Evolutionary conservation across 2,113 vertebrate species (phyloP), one percentile per base, ranked within the genome.

Genomic region (Caranx melampygus): DNA sequence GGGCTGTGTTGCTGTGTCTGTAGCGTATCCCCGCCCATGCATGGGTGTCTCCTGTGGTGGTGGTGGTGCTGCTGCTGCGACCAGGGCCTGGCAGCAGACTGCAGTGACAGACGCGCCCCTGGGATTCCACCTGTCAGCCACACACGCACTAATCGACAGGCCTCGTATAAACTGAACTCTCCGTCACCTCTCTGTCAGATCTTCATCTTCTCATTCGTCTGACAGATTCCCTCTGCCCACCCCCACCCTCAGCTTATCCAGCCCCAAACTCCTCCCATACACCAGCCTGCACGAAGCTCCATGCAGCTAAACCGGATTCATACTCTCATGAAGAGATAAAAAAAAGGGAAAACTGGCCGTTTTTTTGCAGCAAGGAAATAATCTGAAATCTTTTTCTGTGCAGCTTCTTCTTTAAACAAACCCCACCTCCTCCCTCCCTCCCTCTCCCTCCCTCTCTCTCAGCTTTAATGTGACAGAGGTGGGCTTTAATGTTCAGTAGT

Each of bases 41-140:
- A 35, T 75, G 52, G 69, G 75, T 74, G 75, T 92, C 88, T 93
- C 92, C 69, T 21, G 78, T 94, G 94, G 80, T 94, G 94, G 94
- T 92, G 89, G 54, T 21, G 75, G 84, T 91, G 95, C 82, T 91
- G 94, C 91, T 93, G 90, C 87, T 93, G 93, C 90, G 45, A 73
- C 94, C 92, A 26, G 92, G 95, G 94, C 94, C 92, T 95, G 95
- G 95, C 95, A 97, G 95, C 95, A 95, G 94, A 94, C 94, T 55
- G 94, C 94, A 87, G 94, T 93, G 93, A 96, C 95, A 96, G 95
- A 94, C 94, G 95, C 95, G 95, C 96, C 96, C 95, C 95, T 95
- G 96, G 96, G 97, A 96, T 96, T 95, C 95, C 96, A 97, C 95
- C 96, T 97, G 96, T 96, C 96, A 97, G 94, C 91, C 89, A 88